Base-by-base conservation (phyloP, 1,140 invertebrate genomes). In the Bombus impatiens region DNA sequence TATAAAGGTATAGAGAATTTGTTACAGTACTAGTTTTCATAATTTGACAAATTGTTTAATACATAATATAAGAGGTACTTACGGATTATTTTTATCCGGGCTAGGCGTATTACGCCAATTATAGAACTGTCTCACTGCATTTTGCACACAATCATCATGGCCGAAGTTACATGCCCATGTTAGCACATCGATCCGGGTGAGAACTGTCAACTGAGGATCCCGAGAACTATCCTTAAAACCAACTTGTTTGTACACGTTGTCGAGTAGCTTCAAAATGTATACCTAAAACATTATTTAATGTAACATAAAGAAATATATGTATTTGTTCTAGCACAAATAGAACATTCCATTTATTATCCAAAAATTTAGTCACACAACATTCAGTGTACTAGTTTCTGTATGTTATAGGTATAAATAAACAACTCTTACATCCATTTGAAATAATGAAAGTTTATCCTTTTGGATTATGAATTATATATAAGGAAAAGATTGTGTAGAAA, bases 51-150 rank as follows among this genome's bases (percentile, higher is more conserved):
- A 22, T 53, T 53, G 47, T 18, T 53, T 8, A 53, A 53, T 53
- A 53, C 18, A 8, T 53, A 53, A 53, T 53, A 53, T 53, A 53
- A 28, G 0, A 3, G 1, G 28, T 13, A 95, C 96, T 96, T 96
- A 98, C 96, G 97, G 97, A 94, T 97, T 98, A 87, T 96, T 96
- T 6, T 94, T 93, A 91, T 97, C 96, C 6, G 97, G 97, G 93
- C 97, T 96, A 0, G 97, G 95, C 4, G 94, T 95, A 35, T 95
- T 93, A 32, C 96, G 95, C 97, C 97, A 98, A 89, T 97, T 97
- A 22, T 96, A 96, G 89, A 97, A 98, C 82, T 97, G 95, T 2
- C 95, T 94, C 0, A 96, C 96, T 2, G 97, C 96, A 74, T 97
- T 97, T 28, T 96, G 93, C 4, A 98, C 94, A 92, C 97, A 98